Base-by-base conservation (phyloP, 2,113 vertebrate species). In the Chaetodon auriga region DNA sequence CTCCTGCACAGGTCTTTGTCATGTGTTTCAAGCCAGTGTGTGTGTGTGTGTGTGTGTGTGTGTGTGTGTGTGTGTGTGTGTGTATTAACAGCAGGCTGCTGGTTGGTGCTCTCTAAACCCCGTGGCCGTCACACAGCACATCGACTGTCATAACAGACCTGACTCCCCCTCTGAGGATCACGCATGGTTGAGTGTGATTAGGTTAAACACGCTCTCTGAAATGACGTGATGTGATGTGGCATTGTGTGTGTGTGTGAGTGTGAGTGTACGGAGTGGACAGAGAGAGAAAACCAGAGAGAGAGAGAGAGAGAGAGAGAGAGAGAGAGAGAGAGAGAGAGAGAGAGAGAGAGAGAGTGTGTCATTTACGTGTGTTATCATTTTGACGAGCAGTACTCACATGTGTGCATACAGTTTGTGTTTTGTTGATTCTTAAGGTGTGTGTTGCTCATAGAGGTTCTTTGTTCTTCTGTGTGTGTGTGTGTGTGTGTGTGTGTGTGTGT, bases 131-230 rank as follows among this genome's bases (percentile, higher is more conserved):
- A 88, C 89, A 87, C 87, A 85, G 88, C 80, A 86, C 89, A 90
- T 86, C 73, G n/a, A 68, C 89, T 93, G 91, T 94, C 89, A 90
- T 81, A 93, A 91, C 90, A 92, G 87, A 94, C 92, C 90, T 87
- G 84, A 90, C 78, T 88, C 87, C 53, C 81, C 87, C 92, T 87
- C 88, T 84, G 90, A 92, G 90, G 81, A 80, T 90, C 92, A 92
- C 81, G 91, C 92, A 92, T 92, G 90, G 92, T 65, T 92, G 92
- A 90, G 89, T 93, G 88, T 88, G 93, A 93, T 92, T 93, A 92
- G 90, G 90, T 93, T 85, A 90, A 86, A 92, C 88, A 91, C 71
- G 88, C 87, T 85, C 68, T 75, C 79, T 84, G 81, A 84, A 85
- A 81, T 92, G 92, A 93, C 72, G 51, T 92, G 93, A 92, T 92